Evolutionary conservation across 2,797 vertebrate genomes (phyloP).

Genomic region (Chaetodon trifasciatus): DNA sequence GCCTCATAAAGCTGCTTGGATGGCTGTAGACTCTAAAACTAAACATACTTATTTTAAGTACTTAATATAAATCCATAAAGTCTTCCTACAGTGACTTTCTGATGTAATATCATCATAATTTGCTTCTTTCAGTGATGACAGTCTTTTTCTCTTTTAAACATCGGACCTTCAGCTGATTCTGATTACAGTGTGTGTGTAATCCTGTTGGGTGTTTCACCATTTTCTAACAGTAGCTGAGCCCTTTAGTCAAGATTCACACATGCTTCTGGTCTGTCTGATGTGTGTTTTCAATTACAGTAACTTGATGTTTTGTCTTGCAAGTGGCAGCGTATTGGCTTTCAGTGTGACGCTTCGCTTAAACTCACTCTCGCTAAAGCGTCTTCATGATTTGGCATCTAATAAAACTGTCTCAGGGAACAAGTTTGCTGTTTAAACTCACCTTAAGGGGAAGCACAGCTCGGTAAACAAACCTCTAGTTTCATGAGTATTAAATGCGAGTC

Average conservation of each 20-base stretch:
- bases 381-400: slow-evolving; percentile 34
- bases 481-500: slow-evolving; percentile 7
- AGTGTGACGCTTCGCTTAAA: slow-evolving; percentile 1
- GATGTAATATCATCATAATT: neutral
- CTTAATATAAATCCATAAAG: no score
- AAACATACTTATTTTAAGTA: neutral
- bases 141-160: neutral
- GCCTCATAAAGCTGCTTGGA: no score
- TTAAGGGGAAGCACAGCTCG: slow-evolving; percentile 2
- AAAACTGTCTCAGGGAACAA: slow-evolving; percentile 38
- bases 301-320: neutral
- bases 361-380: slow-evolving; percentile 6
- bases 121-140: no score
- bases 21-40: neutral
- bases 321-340: neutral
- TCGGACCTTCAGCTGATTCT: neutral
- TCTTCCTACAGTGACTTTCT: neutral
- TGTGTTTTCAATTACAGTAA: neutral
- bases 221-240: neutral
- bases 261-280: neutral
- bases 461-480: slow-evolving; percentile 21
- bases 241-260: neutral
- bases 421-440: slow-evolving; percentile 26
- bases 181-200: neutral
- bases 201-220: neutral